phyloP scores from a whole-genome alignment of 2,797 vertebrate genomes.

The Poeciliopsis presidionis region DNA sequence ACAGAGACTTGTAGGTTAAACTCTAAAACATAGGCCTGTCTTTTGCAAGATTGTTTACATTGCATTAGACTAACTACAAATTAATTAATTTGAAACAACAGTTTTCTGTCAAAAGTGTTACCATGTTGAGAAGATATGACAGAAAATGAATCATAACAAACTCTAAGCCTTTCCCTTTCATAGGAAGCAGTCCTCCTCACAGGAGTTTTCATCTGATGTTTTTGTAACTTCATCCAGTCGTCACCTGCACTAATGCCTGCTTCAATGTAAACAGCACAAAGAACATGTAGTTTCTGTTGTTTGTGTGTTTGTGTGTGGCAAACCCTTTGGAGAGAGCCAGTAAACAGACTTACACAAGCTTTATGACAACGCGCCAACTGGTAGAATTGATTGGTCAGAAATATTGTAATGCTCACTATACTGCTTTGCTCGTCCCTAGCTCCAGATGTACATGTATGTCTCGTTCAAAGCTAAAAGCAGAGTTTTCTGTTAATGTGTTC shows the following conservation, averaged over 20 bases:
- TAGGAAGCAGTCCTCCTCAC: not conserved
- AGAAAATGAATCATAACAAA: not conserved
- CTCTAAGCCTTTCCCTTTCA: not conserved
- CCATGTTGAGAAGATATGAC: not conserved
- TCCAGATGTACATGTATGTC: conserved; percentile 4
- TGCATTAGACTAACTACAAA: not conserved
- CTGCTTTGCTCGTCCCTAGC: conserved; percentile 13
- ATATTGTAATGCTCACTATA: conserved; percentile 7
- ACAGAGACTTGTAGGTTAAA: not conserved
- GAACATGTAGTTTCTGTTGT: not conserved
- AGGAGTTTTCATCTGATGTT: not conserved
- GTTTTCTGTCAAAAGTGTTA: not conserved
- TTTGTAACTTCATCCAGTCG: not conserved
- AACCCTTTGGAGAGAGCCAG: conserved; percentile 38
- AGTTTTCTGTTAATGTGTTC: conserved; percentile 47
- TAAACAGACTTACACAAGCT: conserved; percentile 43
- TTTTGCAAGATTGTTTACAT: not conserved
- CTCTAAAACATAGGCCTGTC: not conserved
- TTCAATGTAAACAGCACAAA: conserved; percentile 5
- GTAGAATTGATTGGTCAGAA: conserved; percentile 41
- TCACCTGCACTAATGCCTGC: not conserved
- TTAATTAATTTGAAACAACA: not conserved
- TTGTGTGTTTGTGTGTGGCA: not conserved
- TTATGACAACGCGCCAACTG: conserved; percentile 30
- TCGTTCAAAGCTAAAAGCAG: conserved; percentile 45